phyloP scores from a whole-genome alignment of 2,113 vertebrate species.

The Litocranius walleri region DNA sequence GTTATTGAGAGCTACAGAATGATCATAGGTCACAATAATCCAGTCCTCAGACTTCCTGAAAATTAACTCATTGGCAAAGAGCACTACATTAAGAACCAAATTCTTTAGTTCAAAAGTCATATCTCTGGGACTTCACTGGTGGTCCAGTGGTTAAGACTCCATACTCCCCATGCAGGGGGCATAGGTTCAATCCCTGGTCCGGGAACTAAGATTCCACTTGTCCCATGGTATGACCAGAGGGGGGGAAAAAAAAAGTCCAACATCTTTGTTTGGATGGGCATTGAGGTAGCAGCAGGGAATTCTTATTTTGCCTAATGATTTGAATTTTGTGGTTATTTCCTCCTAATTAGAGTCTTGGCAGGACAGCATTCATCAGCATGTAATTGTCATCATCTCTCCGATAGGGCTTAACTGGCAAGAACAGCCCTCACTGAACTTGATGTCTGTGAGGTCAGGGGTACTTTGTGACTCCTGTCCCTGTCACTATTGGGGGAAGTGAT shows the following conservation, averaged over 20 bases:
- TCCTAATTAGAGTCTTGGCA: background rate
- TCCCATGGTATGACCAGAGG: background rate
- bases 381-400: background rate
- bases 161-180: background rate
- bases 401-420: background rate
- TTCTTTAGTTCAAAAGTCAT: background rate
- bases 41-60: background rate
- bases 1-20: background rate
- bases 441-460: background rate
- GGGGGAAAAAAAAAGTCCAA: background rate
- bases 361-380: background rate
- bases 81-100: background rate
- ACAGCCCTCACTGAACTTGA: background rate
- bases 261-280: background rate
- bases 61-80: background rate
- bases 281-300: background rate
- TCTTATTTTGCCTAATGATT: background rate
- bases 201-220: background rate
- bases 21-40: background rate
- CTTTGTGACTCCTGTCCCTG: background rate
- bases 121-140: background rate
- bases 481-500: background rate
- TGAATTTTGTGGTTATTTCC: background rate
- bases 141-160: background rate
- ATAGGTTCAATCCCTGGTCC: fast-evolving